phyloP scores from a whole-genome alignment of 2,888 invertebrate species.

The Euplexia lucipara region DNA sequence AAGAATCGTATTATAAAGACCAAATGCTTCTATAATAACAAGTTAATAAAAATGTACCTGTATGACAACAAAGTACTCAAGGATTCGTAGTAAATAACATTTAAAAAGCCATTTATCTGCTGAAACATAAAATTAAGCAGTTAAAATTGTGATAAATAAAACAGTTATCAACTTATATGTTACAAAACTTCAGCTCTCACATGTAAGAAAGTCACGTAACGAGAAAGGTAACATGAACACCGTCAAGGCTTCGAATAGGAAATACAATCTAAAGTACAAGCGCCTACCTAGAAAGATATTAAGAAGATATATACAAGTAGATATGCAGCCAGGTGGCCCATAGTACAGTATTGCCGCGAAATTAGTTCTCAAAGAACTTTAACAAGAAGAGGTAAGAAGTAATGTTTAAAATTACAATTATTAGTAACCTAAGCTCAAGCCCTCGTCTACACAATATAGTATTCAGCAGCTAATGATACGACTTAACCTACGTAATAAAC shows the following conservation, averaged over 20 bases:
- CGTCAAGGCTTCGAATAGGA: constrained; percentile 1
- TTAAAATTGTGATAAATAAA: not conserved
- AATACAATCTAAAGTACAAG: not conserved
- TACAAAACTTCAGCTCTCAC: too few species aligned
- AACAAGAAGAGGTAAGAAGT: not conserved
- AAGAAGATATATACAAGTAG: constrained; percentile 10
- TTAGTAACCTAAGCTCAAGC: not conserved
- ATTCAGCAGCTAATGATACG: not conserved
- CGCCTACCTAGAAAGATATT: not conserved
- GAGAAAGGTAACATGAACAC: constrained; percentile 39
- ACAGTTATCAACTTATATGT: not conserved
- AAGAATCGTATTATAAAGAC: too few species aligned
- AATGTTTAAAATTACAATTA: not conserved
- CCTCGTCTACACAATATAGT: constrained; percentile 1
- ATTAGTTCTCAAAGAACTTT: not conserved
- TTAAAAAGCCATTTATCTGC: not conserved
- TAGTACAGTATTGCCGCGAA: too few species aligned
- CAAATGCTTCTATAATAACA: too few species aligned
- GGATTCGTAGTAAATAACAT: not conserved
- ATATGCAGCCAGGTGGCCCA: not conserved
- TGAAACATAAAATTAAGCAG: not conserved
- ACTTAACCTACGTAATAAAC: not conserved
- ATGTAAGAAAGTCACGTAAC: not conserved
- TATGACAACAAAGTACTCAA: too few species aligned
- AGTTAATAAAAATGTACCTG: too few species aligned